Conservation (phyloP, 2,888 invertebrate species). For the Caenorhabditis sinica region DNA sequence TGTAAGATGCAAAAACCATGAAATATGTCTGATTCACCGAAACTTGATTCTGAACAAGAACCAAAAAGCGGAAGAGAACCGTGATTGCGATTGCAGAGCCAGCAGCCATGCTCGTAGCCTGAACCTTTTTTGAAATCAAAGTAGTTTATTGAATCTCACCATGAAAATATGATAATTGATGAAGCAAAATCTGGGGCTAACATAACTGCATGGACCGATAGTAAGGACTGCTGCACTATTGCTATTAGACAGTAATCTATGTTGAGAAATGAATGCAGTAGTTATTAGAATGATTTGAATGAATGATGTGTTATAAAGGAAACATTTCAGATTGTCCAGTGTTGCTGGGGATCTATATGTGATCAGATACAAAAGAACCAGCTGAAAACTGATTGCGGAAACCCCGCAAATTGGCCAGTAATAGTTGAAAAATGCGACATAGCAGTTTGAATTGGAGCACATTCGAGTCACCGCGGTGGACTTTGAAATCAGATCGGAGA, state of each 20-base stretch:
- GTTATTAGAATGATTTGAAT: constrained; percentile 38
- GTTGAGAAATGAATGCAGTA: constrained; percentile 37
- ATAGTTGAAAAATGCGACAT: constrained; percentile 57
- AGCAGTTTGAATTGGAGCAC: constrained; percentile 54
- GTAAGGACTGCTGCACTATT: constrained; percentile 43
- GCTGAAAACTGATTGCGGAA: constrained; percentile 39
- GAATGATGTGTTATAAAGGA: constrained; percentile 58
- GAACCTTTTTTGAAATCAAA: not conserved
- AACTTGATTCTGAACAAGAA: constrained; percentile 44
- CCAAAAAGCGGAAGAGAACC: constrained; percentile 53
- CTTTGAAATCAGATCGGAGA: not conserved
- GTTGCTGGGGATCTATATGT: constrained; percentile 55
- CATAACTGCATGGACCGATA: constrained; percentile 45
- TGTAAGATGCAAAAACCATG: constrained; percentile 41
- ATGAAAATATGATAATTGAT: constrained; percentile 58
- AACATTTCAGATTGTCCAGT: constrained; percentile 51
- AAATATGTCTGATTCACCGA: constrained; percentile 41
- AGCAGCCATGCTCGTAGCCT: constrained; percentile 40
- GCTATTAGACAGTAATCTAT: constrained; percentile 46
- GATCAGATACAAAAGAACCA: constrained; percentile 51
- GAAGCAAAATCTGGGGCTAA: constrained; percentile 48
- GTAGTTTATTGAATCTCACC: not conserved
- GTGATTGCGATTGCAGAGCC: constrained; percentile 55
- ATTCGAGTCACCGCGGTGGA: constrained; percentile 2
- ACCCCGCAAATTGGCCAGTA: constrained; percentile 40